A percentile compares a stretch with the other conserved stretches of the same genome.
Evolutionary conservation across 2,113 vertebrate genomes (phyloP).

Genomic region (Macquaria ambigua): DNA sequence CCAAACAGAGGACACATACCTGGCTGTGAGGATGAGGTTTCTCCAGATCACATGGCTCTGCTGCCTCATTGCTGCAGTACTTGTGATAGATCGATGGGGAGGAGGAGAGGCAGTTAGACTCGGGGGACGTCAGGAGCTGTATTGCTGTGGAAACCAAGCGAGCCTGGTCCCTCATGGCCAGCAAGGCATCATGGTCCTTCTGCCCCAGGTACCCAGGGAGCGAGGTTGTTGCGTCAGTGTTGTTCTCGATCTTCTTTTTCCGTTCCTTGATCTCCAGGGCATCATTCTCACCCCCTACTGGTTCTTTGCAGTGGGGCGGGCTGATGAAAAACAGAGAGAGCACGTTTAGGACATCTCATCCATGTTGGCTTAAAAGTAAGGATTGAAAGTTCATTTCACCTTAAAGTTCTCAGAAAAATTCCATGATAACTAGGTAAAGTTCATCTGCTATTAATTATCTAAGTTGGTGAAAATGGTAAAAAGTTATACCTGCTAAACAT

Average conservation of each 20-base stretch:
- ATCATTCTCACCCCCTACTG: conserved; percentile 80
- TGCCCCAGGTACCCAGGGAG: conserved; percentile 78
- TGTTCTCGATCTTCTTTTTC: conserved; percentile 60
- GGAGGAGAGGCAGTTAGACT: conserved; percentile 89
- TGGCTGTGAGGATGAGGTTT: conserved; percentile 83
- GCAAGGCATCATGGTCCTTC: conserved; percentile 89
- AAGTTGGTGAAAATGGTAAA: too few species aligned
- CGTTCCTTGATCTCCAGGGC: conserved; percentile 79
- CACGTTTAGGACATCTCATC: background rate
- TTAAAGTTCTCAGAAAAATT: background rate
- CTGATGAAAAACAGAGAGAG: conserved; percentile 56
- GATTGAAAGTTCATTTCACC: background rate
- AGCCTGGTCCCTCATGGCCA: conserved; percentile 92
- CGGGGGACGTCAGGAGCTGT: conserved; percentile 90
- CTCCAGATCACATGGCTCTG: conserved; percentile 86
- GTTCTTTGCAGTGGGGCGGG: conserved; percentile 81
- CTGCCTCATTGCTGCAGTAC: conserved; percentile 87
- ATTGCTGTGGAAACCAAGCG: conserved; percentile 93
- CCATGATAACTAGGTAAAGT: background rate
- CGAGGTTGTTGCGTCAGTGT: conserved; percentile 59
- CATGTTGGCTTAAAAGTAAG: background rate
- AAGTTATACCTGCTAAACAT: too few species aligned
- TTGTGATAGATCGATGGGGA: conserved; percentile 85
- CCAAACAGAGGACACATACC: conserved; percentile 33
- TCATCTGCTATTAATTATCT: background rate